Conservation (phyloP, 2,113 vertebrate species). For the Rhinoderma darwinii region DNA sequence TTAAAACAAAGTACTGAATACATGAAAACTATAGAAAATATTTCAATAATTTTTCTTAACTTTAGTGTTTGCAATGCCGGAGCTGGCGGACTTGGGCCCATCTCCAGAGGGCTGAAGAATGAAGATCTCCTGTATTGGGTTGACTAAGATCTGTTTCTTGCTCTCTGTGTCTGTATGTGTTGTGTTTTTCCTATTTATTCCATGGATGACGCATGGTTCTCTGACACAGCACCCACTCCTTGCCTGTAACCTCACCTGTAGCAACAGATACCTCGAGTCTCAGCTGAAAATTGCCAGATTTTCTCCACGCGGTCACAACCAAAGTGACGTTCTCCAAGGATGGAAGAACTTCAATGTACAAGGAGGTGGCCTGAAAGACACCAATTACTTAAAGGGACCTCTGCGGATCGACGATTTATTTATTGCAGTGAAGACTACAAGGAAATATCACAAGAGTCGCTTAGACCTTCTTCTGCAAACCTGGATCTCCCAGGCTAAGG, state of each 20-base stretch:
- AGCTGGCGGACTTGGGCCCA: conserved; percentile 59
- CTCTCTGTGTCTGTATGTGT: conserved; percentile 79
- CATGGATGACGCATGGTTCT: conserved; percentile 38
- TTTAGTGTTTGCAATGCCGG: conserved; percentile 23
- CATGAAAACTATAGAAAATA: not conserved
- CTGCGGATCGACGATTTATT: conserved; percentile 87
- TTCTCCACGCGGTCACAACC: not conserved
- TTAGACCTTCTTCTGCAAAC: conserved; percentile 89
- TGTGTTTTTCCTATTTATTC: conserved; percentile 79
- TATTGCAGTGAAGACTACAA: conserved; percentile 93
- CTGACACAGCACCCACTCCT: not conserved
- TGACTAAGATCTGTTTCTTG: conserved; percentile 85
- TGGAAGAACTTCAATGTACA: conserved; percentile 2
- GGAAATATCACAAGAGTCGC: conserved; percentile 87
- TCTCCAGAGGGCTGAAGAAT: conserved; percentile 81
- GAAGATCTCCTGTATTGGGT: conserved; percentile 75
- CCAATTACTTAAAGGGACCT: conserved; percentile 60
- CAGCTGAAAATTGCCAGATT: not conserved
- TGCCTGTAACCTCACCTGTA: not conserved
- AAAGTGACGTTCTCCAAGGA: not conserved
- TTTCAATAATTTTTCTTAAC: not conserved
- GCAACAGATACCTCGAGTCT: not conserved
- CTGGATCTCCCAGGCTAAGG: conserved; percentile 87
- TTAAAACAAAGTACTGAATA: not conserved
- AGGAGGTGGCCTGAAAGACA: conserved; percentile 21